phyloP scores from a whole-genome alignment of 2,797 vertebrate species.

The Cuniculus paca region DNA sequence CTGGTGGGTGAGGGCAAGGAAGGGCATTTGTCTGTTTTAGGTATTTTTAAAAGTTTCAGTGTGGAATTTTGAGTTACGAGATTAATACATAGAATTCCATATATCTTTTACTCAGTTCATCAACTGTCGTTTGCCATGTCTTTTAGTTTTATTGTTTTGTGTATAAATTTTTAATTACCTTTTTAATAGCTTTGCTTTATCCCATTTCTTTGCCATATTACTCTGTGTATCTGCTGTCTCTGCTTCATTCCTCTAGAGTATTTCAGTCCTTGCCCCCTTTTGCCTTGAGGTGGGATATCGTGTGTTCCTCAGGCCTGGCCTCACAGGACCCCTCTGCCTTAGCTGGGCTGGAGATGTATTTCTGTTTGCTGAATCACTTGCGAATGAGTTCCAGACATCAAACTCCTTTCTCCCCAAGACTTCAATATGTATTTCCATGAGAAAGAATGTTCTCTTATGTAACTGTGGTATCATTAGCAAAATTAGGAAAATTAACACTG shows the following conservation, averaged over 20 bases:
- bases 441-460: background rate
- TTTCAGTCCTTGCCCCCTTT: background rate
- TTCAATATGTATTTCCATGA: background rate
- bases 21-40: background rate
- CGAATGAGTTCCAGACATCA: background rate
- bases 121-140: background rate
- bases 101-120: background rate
- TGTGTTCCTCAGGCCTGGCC: background rate
- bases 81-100: background rate
- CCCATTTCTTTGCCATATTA: background rate
- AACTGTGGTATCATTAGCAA: background rate
- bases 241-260: background rate
- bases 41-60: background rate
- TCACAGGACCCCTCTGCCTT: too few species aligned
- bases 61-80: background rate
- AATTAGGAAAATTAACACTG: background rate
- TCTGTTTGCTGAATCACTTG: background rate
- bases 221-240: background rate
- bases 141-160: conserved; percentile 3
- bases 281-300: background rate
- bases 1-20: background rate
- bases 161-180: background rate
- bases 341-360: background rate
- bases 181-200: background rate
- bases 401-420: background rate